Evolutionary conservation across 2,888 invertebrate species (phyloP), one percentile per base, ranked within the genome.

Genomic region (Coelinius sp.): DNA sequence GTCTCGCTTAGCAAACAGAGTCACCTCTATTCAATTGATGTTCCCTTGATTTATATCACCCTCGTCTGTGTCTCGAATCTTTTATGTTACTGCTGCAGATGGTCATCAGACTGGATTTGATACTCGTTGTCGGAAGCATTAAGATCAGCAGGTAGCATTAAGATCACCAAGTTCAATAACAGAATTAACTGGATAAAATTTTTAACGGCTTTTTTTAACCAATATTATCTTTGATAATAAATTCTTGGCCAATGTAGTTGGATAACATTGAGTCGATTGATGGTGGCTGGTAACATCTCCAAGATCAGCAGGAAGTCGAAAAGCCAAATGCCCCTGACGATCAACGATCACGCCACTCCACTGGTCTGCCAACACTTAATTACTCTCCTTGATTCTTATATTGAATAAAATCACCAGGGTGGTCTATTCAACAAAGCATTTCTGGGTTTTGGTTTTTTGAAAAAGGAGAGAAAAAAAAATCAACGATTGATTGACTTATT

Each of bases 321-420:
- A 14, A 63, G 41, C 14, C 31, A 63, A 10, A 14, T 41, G 41
- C 14, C 31, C 52, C 78, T 79, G 81, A 83, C 80, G 82, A 82
- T 78, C 80, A 79, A 68, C 77, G 78, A 82, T 83, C 83, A 82
- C 83, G 82, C 82, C 82, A 82, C 77, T 79, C 81, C 78, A 81
- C 81, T 81, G 79, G 79, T 59, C 59, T 80, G 75, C 78, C 80
- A 74, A 77, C 79, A 79, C 80, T 82, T 82, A 82, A 82, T 83
- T 83, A 82, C 67, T 53, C 53, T 53, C 49, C 35, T 53, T 27
- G 20, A 12, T 12, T 41, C 17, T 25, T 41, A 3, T 41, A 24
- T 41, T 25, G 70, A 74, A 76, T 74, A 69, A 74, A 71, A n/a
- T n/a, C n/a, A 68, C 65, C 49, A 49, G 49, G 62, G 76, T 72